A percentile compares a stretch with the other conserved stretches of the same genome.
These are phyloP conservation scores for Ostrea edulis DNA, from an alignment of 1,140 invertebrate species.

Conservation along the genomic window DNA sequence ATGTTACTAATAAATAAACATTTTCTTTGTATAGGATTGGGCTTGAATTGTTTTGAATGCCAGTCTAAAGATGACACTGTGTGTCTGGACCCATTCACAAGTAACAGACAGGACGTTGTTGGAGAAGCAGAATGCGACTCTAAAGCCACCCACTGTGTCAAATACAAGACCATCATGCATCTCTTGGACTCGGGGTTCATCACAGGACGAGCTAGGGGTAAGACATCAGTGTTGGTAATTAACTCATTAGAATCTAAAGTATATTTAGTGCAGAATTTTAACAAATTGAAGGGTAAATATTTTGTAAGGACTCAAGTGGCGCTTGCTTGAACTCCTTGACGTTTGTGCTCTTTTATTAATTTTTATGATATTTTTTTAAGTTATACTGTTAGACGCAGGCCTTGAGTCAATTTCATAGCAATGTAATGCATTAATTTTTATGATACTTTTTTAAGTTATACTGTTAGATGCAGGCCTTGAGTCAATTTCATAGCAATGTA, in stretches of 20 bases:
- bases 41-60: constrained; percentile 64
- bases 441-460: too few species aligned
- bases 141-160: constrained; percentile 63
- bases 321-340: neutral
- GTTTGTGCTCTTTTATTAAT: neutral
- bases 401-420: too few species aligned
- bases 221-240: neutral
- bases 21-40: constrained; percentile 42
- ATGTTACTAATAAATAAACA: neutral
- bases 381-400: neutral
- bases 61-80: constrained; percentile 50
- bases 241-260: too few species aligned
- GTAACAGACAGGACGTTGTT: constrained; percentile 39
- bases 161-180: constrained; percentile 64
- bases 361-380: too few species aligned
- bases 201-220: constrained; percentile 63
- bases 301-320: neutral
- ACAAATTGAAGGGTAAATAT: too few species aligned
- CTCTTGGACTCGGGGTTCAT: constrained; percentile 68
- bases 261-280: too few species aligned
- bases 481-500: too few species aligned
- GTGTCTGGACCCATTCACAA: constrained; percentile 60
- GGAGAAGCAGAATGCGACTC: constrained; percentile 57
- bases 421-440: too few species aligned
- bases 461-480: too few species aligned